Base-by-base conservation (phyloP, 2,888 invertebrate species). In the Chironomus tentans region DNA sequence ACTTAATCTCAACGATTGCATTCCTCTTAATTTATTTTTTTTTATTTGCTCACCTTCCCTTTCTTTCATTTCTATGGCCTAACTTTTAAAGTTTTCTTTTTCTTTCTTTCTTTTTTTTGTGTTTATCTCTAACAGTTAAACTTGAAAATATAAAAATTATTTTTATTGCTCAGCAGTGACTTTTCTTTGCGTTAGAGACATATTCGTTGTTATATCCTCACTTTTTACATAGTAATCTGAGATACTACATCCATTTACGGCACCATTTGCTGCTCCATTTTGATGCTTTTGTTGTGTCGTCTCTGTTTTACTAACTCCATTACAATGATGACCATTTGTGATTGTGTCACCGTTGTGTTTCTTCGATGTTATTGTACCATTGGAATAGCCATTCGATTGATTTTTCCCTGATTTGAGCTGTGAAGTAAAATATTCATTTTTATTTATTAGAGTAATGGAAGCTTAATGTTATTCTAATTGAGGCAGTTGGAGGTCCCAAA, bases 141-240 rank as follows among this genome's bases (percentile, higher is more conserved):
- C 22, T 70, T 70, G 24, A 70, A 50, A 48, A 38, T 38, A 38
- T 10, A 38, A 38, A 38, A 38, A 28, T 68, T 13, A 10, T 4
- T 24, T 48, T 70, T 70, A 70, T 70, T 70, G 50, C 70, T 70
- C 70, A 21, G 15, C 50, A 56, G 56, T 56, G 56, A 56, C 56
- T 56, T 12, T 56, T 50, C 70, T 47, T 70, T 70, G 70, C 24
- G 70, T 50, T 21, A 70, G 24, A 79, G 82, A 82, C 38, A 38
- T 38, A 56, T 56, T 56, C 56, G 56, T 56, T 56, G 56, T 56
- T n/a, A 81, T 77, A 13, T 70, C 73, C 15, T 79, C 80, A 10
- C 79, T 78, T 28, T 77, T 76, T n/a, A 78, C 78, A 68, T 79
- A 79, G 69, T 79, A 79, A 73, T 78, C 78, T 38, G 78, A 78